Evolutionary conservation across 2,888 invertebrate genomes (phyloP).

Genomic region (Acrobasis consociella): DNA sequence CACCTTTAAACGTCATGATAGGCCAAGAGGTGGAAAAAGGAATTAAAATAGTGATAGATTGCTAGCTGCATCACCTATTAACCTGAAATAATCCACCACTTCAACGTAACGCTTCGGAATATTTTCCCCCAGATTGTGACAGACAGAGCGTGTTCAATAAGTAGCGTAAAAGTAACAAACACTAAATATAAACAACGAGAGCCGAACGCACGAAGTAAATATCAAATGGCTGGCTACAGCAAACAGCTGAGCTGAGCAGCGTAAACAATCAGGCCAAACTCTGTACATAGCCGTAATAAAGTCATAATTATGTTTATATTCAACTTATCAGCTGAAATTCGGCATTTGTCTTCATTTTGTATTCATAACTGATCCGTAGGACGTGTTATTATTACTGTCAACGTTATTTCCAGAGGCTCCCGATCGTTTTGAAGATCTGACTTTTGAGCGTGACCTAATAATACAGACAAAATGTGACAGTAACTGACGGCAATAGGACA

Average conservation of each 20-base stretch:
- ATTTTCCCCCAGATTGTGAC: background rate
- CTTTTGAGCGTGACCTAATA: conserved; percentile 9
- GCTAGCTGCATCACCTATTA: too few species aligned
- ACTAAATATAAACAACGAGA: conserved; percentile 11
- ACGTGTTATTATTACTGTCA: conserved; percentile 1
- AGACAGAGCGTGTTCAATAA: background rate
- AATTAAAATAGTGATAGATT: too few species aligned
- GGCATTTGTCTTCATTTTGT: conserved; percentile 9
- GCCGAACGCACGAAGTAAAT: conserved; percentile 11
- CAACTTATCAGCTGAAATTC: background rate
- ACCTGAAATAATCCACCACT: too few species aligned
- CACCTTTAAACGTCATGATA: too few species aligned
- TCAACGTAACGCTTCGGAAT: background rate
- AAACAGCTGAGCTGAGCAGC: conserved; percentile 10
- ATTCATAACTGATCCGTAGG: conserved; percentile 4
- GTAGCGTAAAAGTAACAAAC: conserved; percentile 13
- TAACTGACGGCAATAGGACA: background rate
- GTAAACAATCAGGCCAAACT: conserved; percentile 17
- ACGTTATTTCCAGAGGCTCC: background rate
- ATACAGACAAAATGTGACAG: background rate
- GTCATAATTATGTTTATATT: conserved; percentile 16
- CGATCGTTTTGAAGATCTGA: background rate
- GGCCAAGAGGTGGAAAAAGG: too few species aligned
- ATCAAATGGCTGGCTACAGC: conserved; percentile 19
- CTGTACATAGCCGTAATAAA: conserved; percentile 12